These are phyloP conservation scores for Pardalotus punctatus DNA, from an alignment of 2,113 vertebrate species.

Conservation along the genomic window DNA sequence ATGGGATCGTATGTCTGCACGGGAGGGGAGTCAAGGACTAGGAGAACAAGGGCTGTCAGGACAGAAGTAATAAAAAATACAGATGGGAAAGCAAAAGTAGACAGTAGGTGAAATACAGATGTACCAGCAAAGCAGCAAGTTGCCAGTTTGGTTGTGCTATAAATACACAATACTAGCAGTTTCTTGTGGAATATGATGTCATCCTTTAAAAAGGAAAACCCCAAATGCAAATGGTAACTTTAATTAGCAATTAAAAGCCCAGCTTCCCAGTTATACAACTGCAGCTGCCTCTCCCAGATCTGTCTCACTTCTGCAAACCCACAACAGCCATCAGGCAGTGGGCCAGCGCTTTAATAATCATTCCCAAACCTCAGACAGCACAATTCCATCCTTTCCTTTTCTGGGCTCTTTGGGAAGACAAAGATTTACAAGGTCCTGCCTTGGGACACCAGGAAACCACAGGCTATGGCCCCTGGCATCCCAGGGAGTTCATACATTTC, in stretches of 20 bases:
- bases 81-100: not conserved
- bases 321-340: not conserved
- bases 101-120: conserved; percentile 5
- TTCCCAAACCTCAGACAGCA: not conserved
- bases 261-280: not conserved
- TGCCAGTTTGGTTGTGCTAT: not conserved
- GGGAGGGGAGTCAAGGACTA: conserved; percentile 15
- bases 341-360: conserved; percentile 25
- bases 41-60: conserved; percentile 3
- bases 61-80: not conserved
- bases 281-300: not conserved
- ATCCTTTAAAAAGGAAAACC: not conserved
- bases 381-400: not conserved
- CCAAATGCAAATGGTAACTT: conserved; percentile 5
- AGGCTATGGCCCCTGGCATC: not conserved
- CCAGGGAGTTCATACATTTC: not conserved
- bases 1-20: not conserved
- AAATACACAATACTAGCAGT: not conserved
- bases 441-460: not conserved
- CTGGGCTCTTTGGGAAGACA: not conserved
- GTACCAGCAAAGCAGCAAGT: not conserved
- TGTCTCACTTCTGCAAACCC: not conserved
- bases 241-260: conserved; percentile 29
- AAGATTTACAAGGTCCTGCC: not conserved
- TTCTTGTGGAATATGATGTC: not conserved